These are phyloP conservation scores for Epinephelus moara DNA, from an alignment of 2,113 vertebrate species.

Conservation along the genomic window DNA sequence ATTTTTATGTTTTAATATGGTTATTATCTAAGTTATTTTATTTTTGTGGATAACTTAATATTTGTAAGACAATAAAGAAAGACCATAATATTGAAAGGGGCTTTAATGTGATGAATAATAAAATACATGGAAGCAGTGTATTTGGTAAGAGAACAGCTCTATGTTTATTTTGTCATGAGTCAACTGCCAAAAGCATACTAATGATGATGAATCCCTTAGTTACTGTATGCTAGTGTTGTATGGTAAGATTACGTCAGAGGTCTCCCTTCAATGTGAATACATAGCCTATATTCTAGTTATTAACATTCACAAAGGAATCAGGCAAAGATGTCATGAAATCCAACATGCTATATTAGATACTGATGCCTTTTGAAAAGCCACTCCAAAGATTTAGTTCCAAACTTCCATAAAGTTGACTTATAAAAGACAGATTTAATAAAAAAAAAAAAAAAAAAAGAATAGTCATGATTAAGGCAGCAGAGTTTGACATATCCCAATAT, in stretches of 20 bases:
- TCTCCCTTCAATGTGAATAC: background rate
- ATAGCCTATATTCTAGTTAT: background rate
- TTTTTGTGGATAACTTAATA: slow-evolving; percentile 90
- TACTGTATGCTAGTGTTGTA: background rate
- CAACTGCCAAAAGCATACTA: background rate
- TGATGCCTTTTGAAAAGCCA: background rate
- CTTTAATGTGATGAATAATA: slow-evolving; percentile 76
- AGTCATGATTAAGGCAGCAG: background rate
- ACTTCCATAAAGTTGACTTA: background rate
- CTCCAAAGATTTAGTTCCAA: background rate
- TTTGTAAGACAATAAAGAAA: slow-evolving; percentile 86
- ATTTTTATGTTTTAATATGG: slow-evolving; percentile 84
- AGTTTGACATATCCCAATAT: background rate
- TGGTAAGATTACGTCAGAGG: background rate
- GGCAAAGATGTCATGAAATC: background rate
- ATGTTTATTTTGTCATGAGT: slow-evolving; percentile 22
- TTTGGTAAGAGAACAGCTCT: slow-evolving; percentile 35
- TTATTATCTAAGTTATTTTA: slow-evolving; percentile 89
- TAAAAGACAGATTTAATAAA: too few relatives aligned
- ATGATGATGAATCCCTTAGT: slow-evolving; percentile 23
- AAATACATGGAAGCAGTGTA: slow-evolving; percentile 57
- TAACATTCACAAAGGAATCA: background rate
- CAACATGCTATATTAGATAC: background rate
- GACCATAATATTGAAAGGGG: slow-evolving; percentile 71
- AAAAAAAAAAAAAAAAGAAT: too few relatives aligned